Base-by-base conservation (phyloP, 2,797 vertebrate species). In the Eulemur rubriventer region DNA sequence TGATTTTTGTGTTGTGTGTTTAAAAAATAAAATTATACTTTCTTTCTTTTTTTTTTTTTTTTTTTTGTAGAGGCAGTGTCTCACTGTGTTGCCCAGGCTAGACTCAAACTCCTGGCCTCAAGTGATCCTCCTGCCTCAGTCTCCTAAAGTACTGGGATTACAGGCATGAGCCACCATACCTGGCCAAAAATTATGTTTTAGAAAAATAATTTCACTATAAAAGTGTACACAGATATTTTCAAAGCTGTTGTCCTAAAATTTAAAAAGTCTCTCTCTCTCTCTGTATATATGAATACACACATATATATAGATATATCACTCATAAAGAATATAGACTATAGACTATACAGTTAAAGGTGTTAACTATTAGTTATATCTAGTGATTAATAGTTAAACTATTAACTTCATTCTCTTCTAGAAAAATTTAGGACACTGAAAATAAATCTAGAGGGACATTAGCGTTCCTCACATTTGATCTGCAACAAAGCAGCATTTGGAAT, bases 401-500 rank as follows among this genome's bases (percentile, higher is more conserved):
- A 96, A 63, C 20, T 57, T 26, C 35, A 82, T 85, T 96, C 55
- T 96, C 72, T 92, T 94, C 43, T 50, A 85, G 61, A 61, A 90
- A 96, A 96, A 97, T 94, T 91, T 89, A 85, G 61, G 73, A 61
- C 86, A 96, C 4, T 94, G 65, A 63, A 96, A 97, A 95, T 70
- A 96, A 84, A 95, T 90, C 91, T 87, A 75, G 80, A 96, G 69
- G 72, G 87, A 89, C 83, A 95, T 96, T 82, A 87, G 65, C 26
- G 13, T 87, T 90, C 50, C 57, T 98, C 91, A 75, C 72, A 97
- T 94, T 96, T 95, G 96, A 94, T 96, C 80, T 78, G 96, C 84
- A 96, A 95, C 89, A 92, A 70, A 95, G 57, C 63, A 96, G 75
- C 43, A 95, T 89, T 97, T 94, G 92, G 92, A 96, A 92, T 50